A percentile compares a stretch with the other conserved stretches of the same genome.
phyloP scores from a whole-genome alignment of 2,888 invertebrate species.

The Andricus quercusramuli region DNA sequence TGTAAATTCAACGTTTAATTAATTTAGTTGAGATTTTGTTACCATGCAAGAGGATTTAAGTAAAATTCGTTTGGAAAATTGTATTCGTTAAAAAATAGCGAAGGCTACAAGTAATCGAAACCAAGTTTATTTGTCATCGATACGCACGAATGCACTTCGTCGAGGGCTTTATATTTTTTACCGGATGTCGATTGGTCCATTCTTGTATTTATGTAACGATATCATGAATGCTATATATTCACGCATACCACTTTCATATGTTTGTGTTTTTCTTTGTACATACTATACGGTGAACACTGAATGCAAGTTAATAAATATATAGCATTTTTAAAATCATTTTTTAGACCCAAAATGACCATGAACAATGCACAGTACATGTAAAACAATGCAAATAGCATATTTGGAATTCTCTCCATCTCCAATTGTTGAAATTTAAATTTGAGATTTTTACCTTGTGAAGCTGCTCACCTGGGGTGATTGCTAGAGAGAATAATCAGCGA shows the following conservation, averaged over 20 bases:
- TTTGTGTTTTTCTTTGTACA: neutral
- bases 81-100: neutral
- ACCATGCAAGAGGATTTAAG: neutral
- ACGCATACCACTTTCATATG: neutral
- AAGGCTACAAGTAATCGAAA: neutral
- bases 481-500: too few species aligned
- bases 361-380: neutral
- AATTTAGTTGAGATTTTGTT: too few species aligned
- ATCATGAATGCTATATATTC: constrained; percentile 9
- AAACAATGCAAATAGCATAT: neutral
- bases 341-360: neutral
- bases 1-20: too few species aligned
- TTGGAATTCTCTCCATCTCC: neutral
- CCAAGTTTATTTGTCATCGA: neutral
- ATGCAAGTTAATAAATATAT: neutral
- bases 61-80: neutral
- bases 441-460: too few species aligned
- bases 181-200: constrained; percentile 5
- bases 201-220: neutral
- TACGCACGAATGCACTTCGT: neutral
- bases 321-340: neutral
- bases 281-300: neutral
- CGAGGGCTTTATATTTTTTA: neutral
- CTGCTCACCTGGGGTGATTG: too few species aligned
- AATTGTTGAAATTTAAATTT: too few species aligned